These are phyloP conservation scores for Platysternon megacephalum DNA, from an alignment of 2,113 vertebrate species.

Conservation along the genomic window DNA sequence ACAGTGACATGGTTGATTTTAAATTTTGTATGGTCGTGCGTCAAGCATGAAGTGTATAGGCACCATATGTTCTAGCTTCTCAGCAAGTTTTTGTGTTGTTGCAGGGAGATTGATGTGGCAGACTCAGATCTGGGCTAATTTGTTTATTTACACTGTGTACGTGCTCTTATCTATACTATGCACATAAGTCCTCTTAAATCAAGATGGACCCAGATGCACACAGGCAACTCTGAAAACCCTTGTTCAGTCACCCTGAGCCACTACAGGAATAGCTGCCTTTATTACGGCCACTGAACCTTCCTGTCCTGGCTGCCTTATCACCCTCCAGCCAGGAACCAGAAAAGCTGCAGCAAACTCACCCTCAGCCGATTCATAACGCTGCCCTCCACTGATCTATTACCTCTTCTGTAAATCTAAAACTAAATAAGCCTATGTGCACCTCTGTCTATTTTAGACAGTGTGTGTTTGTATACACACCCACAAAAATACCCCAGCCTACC, in stretches of 20 bases:
- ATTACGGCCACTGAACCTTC: rapidly evolving
- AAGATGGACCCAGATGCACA: background rate
- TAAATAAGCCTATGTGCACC: background rate
- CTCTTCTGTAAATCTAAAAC: background rate
- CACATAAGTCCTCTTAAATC: background rate
- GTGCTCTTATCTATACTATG: background rate
- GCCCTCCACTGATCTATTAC: background rate
- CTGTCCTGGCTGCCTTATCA: background rate
- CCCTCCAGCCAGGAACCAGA: background rate
- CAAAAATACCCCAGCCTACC: background rate
- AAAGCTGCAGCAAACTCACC: background rate
- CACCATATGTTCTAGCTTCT: background rate
- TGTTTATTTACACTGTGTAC: background rate
- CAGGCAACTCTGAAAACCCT: background rate
- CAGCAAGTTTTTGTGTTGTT: background rate
- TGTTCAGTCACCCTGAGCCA: background rate
- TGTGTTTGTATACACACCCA: background rate
- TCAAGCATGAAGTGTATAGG: background rate
- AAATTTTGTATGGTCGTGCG: background rate
- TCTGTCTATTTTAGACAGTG: background rate
- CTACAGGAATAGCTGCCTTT: background rate
- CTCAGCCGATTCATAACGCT: background rate
- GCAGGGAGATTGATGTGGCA: background rate
- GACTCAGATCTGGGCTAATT: rapidly evolving
- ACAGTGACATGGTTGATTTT: background rate